A percentile compares a stretch with the other conserved stretches of the same genome.
Conservation (phyloP, 2,888 invertebrate species). For the Diplolepis rosae region DNA sequence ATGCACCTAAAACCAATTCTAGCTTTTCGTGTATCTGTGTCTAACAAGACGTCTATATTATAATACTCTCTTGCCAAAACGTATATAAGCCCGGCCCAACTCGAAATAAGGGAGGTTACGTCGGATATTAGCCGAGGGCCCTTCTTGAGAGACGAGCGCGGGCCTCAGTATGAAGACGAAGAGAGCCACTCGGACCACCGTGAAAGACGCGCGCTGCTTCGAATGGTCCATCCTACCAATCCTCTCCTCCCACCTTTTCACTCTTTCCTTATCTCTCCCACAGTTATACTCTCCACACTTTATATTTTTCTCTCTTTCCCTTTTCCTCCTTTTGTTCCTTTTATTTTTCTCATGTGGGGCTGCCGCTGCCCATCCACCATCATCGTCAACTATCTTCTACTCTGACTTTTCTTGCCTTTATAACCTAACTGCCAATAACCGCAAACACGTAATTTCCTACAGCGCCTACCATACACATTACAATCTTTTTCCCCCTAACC, state of each 20-base stretch:
- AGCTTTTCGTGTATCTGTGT: slow-evolving; percentile 55
- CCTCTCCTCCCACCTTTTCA: slow-evolving; percentile 54
- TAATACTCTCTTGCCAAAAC: slow-evolving; percentile 61
- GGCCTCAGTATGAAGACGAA: slow-evolving; percentile 49
- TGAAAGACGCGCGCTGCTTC: slow-evolving; percentile 64
- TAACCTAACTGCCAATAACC: slow-evolving; percentile 66
- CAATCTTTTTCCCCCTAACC: slow-evolving; percentile 51
- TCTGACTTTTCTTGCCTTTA: slow-evolving; percentile 57
- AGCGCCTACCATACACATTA: slow-evolving; percentile 54
- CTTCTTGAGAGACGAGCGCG: slow-evolving; percentile 43
- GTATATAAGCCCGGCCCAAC: slow-evolving; percentile 45
- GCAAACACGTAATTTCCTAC: slow-evolving; percentile 68
- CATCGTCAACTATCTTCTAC: slow-evolving; percentile 35
- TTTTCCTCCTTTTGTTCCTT: slow-evolving; percentile 50
- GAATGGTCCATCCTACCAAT: slow-evolving; percentile 67
- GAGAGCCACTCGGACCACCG: slow-evolving; percentile 56
- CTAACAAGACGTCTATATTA: slow-evolving; percentile 72
- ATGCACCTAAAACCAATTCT: slow-evolving; percentile 67
- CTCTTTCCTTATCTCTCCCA: slow-evolving; percentile 40
- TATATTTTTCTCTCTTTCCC: slow-evolving; percentile 53
- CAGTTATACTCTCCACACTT: slow-evolving; percentile 42
- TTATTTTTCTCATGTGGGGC: slow-evolving; percentile 31
- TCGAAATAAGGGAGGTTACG: slow-evolving; percentile 50
- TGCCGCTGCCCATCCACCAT: slow-evolving; percentile 40
- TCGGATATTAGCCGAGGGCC: slow-evolving; percentile 51